These are phyloP conservation scores for Callionymus lyra DNA, from an alignment of 2,113 vertebrate species.

Conservation along the genomic window DNA sequence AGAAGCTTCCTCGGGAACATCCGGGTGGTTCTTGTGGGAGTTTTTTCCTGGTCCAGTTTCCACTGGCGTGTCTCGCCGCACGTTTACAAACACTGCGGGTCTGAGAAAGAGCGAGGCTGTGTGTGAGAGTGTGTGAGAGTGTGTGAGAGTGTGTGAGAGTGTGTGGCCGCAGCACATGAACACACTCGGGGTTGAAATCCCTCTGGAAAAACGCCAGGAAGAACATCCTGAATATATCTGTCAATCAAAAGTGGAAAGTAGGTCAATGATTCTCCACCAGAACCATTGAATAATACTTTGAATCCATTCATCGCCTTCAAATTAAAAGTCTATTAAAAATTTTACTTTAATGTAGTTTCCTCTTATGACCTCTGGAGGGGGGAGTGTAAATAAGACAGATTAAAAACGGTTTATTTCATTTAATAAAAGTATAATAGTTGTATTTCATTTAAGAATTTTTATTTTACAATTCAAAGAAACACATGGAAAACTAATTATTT, in stretches of 20 bases:
- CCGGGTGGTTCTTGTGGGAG: slow-evolving; percentile 23
- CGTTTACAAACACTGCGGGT: slow-evolving; percentile 18
- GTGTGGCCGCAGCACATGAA: slow-evolving; percentile 21
- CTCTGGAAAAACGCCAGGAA: slow-evolving; percentile 22
- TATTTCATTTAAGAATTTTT: no score
- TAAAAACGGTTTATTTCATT: no score
- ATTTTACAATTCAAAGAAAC: no score
- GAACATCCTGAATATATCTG: not conserved
- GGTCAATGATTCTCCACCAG: no score
- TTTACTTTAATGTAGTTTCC: no score
- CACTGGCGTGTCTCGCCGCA: slow-evolving; percentile 19
- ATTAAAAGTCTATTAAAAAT: not conserved
- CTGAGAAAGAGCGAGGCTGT: slow-evolving; percentile 27
- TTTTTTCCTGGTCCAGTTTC: no score
- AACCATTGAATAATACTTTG: no score
- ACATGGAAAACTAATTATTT: no score
- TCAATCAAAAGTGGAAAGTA: no score
- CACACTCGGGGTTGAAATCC: slow-evolving; percentile 28
- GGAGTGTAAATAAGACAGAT: no score
- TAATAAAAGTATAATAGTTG: no score
- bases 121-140: slow-evolving; percentile 20
- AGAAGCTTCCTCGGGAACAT: slow-evolving; percentile 9
- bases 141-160: slow-evolving; percentile 17
- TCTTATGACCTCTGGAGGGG: no score
- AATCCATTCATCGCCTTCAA: not conserved